Percentiles rank a stretch among this genome's conserved stretches.
Evolutionary conservation across 2,113 vertebrate species (phyloP).

Genomic region (Montifringilla adamsi): DNA sequence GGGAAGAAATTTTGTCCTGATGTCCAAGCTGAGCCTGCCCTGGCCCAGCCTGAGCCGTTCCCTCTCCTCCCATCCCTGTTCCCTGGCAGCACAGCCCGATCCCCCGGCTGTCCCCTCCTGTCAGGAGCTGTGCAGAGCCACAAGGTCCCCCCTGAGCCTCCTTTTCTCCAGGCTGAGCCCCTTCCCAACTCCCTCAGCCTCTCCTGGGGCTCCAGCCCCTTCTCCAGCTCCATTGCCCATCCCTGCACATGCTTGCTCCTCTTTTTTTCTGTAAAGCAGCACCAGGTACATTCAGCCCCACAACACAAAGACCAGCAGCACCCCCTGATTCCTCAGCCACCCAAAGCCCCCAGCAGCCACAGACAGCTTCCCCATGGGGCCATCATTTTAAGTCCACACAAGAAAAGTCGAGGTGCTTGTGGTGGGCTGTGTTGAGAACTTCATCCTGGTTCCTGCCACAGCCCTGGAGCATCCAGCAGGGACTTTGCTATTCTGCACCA

Average conservation of each 20-base stretch:
- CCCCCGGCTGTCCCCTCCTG: neutral
- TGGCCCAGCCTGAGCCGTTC: neutral
- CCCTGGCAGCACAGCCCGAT: accelerated
- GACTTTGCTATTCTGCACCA: conserved; percentile 42
- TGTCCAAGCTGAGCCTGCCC: accelerated
- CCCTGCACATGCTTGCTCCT: accelerated
- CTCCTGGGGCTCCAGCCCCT: neutral
- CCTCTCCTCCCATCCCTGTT: neutral
- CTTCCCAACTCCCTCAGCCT: neutral
- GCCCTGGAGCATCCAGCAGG: neutral
- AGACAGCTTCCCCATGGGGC: neutral
- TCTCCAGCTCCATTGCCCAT: accelerated
- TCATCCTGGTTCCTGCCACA: neutral
- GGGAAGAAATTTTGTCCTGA: neutral
- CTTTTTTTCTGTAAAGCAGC: neutral
- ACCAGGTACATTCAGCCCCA: neutral
- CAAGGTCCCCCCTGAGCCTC: neutral
- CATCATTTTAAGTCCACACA: neutral
- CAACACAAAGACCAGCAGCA: neutral
- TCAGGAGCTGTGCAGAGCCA: neutral
- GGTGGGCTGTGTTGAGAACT: neutral
- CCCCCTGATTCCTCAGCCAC: neutral
- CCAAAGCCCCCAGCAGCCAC: neutral
- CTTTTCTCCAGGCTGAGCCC: neutral
- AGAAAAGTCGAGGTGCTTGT: neutral